Evolutionary conservation across 2,888 invertebrate species (phyloP).

Genomic region (Ophion costatus): DNA sequence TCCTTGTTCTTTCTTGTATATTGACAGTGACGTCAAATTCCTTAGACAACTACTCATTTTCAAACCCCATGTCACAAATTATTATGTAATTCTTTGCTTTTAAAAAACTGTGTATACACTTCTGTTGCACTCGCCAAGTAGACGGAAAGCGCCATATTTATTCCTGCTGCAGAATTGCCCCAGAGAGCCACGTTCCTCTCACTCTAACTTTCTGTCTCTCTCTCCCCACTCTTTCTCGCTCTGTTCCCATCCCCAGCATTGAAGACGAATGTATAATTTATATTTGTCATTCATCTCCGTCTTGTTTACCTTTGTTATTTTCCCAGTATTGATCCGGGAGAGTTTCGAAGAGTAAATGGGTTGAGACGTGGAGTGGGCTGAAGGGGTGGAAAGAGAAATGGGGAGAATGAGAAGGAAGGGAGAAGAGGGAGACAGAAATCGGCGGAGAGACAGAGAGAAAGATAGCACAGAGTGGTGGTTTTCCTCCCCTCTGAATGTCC

Average conservation of each 20-base stretch:
- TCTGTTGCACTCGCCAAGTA: conserved; percentile 19
- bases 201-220: background rate
- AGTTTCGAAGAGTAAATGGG: conserved; percentile 74
- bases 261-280: conserved; percentile 79
- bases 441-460: conserved; percentile 55
- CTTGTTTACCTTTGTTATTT: conserved; percentile 81
- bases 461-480: conserved; percentile 32
- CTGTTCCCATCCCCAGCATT: conserved; percentile 57
- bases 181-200: conserved; percentile 53
- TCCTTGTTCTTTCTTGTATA: too few relatives aligned
- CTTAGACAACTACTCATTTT: conserved; percentile 2
- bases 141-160: conserved; percentile 40
- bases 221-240: conserved; percentile 22
- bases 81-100: background rate
- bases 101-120: background rate
- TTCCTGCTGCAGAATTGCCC: conserved; percentile 34
- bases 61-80: background rate
- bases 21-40: background rate
- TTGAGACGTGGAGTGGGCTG: conserved; percentile 59
- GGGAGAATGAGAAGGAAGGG: conserved; percentile 43
- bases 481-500: conserved; percentile 50
- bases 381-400: conserved; percentile 24
- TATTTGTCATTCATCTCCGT: conserved; percentile 79
- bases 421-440: conserved; percentile 16
- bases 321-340: conserved; percentile 78